Evolutionary conservation across 2,797 vertebrate species (phyloP).

Genomic region (Malurus leucopterus): DNA sequence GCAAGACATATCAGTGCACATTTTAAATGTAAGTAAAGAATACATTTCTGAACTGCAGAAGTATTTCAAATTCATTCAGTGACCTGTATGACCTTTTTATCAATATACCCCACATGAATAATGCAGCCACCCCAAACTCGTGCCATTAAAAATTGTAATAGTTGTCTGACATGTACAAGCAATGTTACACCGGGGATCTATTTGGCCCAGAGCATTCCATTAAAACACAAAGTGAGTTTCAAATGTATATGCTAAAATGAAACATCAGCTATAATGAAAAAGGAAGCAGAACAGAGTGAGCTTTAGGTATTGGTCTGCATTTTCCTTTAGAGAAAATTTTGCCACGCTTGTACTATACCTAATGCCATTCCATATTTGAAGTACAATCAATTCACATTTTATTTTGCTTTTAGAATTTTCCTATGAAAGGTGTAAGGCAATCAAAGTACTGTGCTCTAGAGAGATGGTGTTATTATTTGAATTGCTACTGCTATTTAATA

Average conservation of each 20-base stretch:
- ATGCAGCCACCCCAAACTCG: slow-evolving; percentile 16
- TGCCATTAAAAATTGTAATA: slow-evolving; percentile 35
- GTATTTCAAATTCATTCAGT: neutral
- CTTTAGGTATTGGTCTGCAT: neutral
- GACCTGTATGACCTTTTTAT: slow-evolving; percentile 15
- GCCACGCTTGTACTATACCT: neutral
- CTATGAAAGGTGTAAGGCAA: neutral
- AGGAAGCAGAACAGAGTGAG: slow-evolving; percentile 4
- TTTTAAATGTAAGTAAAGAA: neutral
- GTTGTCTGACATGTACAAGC: slow-evolving; percentile 26
- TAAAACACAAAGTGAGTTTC: slow-evolving; percentile 45
- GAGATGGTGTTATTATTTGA: neutral
- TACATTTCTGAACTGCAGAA: neutral
- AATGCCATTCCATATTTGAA: slow-evolving; percentile 4
- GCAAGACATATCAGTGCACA: neutral
- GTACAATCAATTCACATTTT: slow-evolving; percentile 27
- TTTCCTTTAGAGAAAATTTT: slow-evolving; percentile 20
- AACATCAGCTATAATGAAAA: slow-evolving; percentile 46
- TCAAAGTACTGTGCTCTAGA: neutral
- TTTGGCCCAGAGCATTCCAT: slow-evolving; percentile 50
- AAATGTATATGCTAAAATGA: slow-evolving; percentile 43
- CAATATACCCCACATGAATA: slow-evolving; percentile 28
- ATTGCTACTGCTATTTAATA: slow-evolving; percentile 17
- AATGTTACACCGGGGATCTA: slow-evolving; percentile 32
- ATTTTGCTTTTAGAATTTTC: slow-evolving; percentile 33